phyloP scores from a whole-genome alignment of 2,797 vertebrate species.

The Lithobates pipiens region DNA sequence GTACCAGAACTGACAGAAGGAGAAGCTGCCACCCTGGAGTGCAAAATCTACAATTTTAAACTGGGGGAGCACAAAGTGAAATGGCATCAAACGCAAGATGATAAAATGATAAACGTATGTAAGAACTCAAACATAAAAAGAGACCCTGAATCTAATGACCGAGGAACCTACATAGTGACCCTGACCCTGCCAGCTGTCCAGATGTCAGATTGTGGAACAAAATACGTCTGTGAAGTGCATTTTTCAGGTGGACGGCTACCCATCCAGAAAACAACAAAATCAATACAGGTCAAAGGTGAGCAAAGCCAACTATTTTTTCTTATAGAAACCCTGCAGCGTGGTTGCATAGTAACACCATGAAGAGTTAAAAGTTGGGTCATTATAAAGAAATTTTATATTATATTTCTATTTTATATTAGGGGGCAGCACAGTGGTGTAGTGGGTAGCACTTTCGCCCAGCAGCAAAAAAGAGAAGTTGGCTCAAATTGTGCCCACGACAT shows the following conservation, averaged over 20 bases:
- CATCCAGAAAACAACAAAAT: neutral
- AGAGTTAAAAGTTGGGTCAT: no score
- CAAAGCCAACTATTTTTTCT: no score
- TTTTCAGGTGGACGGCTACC: neutral
- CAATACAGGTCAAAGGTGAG: neutral
- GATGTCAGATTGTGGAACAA: neutral
- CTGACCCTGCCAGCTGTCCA: neutral
- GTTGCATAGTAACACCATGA: no score
- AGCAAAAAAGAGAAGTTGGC: no score
- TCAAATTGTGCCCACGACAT: no score
- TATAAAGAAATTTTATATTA: no score
- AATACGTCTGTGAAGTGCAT: neutral
- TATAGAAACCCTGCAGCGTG: no score
- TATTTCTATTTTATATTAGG: no score
- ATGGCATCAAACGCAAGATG: neutral
- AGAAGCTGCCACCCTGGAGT: neutral
- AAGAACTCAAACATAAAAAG: neutral
- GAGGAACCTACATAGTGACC: neutral
- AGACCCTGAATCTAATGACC: neutral
- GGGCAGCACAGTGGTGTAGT: no score
- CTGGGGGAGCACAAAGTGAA: neutral
- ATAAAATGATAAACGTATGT: no score
- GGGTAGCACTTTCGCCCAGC: no score
- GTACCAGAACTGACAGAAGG: neutral
- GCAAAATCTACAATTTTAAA: neutral